A percentile compares a stretch with the other conserved stretches of the same genome.
Conservation (phyloP, 37 sponge, comb jelly and placozoan species). For the Cladorhizidae sp. region DNA sequence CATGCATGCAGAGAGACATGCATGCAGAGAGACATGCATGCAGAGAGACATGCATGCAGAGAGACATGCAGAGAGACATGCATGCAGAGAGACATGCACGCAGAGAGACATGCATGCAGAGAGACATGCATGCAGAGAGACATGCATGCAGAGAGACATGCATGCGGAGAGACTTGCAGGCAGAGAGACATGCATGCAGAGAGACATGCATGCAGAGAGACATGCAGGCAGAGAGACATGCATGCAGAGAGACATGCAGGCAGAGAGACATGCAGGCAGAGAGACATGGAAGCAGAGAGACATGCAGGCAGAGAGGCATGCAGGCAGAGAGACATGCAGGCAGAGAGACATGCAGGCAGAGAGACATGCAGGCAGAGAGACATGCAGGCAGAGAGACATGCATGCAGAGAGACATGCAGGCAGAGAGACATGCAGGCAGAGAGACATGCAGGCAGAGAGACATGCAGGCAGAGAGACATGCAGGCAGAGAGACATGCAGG, state of each 20-base stretch:
- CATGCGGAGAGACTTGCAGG: conserved; percentile 5
- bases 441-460: conserved; percentile 19
- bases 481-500: conserved; percentile 22
- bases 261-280: too few relatives aligned
- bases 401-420: conserved; percentile 8
- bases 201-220: conserved; percentile 18
- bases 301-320: conserved; percentile 11
- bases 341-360: conserved; percentile 12
- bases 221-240: conserved; percentile 13
- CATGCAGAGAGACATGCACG: conserved; percentile 18
- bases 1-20: conserved; percentile 10
- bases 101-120: conserved; percentile 10
- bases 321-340: conserved; percentile 22
- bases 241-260: conserved; percentile 22
- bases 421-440: conserved; percentile 23
- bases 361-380: conserved; percentile 21
- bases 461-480: conserved; percentile 13
- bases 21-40: conserved; percentile 18
- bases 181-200: conserved; percentile 21
- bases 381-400: conserved; percentile 16
- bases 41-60: conserved; percentile 12
- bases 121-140: conserved; percentile 19
- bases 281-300: background rate
- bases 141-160: conserved; percentile 15
- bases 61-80: conserved; percentile 8